Percentiles rank a stretch among this genome's conserved stretches.
phyloP scores from a whole-genome alignment of 2,797 vertebrate species.

The Microctenopoma stevenorrisi region DNA sequence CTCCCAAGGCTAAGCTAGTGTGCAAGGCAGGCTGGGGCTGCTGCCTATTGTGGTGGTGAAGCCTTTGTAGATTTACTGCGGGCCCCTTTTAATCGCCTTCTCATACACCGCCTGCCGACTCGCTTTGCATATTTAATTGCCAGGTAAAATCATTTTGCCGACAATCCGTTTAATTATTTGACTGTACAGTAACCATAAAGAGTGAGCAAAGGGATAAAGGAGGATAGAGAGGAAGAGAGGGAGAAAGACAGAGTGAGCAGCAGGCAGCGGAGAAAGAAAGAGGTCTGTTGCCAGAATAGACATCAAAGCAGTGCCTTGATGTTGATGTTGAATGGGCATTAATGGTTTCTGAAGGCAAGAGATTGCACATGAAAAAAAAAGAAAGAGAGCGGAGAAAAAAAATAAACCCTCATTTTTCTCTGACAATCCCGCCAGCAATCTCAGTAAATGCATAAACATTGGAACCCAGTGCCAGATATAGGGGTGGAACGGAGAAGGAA shows the following conservation, averaged over 20 bases:
- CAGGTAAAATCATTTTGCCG: constrained; percentile 90
- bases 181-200: constrained; percentile 91
- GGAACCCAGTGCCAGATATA: constrained; percentile 85
- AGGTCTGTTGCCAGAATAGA: constrained; percentile 94
- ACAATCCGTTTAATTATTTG: constrained; percentile 95
- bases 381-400: constrained; percentile 77
- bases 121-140: constrained; percentile 94
- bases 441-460: constrained; percentile 90
- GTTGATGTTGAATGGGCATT: constrained; percentile 95
- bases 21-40: constrained; percentile 78
- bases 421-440: constrained; percentile 91
- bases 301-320: constrained; percentile 97
- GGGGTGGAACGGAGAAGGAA: constrained; percentile 58
- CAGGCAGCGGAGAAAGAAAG: constrained; percentile 88
- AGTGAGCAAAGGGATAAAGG: constrained; percentile 73
- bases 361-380: constrained; percentile 85
- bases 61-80: constrained; percentile 86
- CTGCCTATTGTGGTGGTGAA: constrained; percentile 84
- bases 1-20: constrained; percentile 76
- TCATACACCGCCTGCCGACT: constrained; percentile 79
- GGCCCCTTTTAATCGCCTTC: constrained; percentile 85
- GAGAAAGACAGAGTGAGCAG: constrained; percentile 78
- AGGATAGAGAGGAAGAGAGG: constrained; percentile 68
- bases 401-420: constrained; percentile 88
- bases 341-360: constrained; percentile 97